phyloP scores from a whole-genome alignment of 2,888 invertebrate species.

The Lutraria lutraria region DNA sequence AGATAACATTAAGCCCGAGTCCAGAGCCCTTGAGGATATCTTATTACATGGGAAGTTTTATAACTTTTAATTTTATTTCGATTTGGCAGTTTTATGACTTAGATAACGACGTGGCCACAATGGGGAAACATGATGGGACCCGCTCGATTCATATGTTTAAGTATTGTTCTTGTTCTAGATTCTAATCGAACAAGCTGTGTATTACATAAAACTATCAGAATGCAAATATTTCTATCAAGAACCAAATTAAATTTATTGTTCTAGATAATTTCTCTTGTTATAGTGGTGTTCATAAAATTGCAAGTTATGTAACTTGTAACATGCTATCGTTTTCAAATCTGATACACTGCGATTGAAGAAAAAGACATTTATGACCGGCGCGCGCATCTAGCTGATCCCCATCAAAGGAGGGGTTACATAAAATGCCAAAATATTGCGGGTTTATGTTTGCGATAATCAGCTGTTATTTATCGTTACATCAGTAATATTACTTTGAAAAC shows the following conservation, averaged over 20 bases:
- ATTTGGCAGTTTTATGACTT: slow-evolving; percentile 69
- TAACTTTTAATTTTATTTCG: slow-evolving; percentile 70
- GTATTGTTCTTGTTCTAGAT: slow-evolving; percentile 40
- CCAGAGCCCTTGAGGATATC: slow-evolving; percentile 46
- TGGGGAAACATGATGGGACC: slow-evolving; percentile 39
- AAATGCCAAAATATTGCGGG: background rate
- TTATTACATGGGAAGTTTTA: slow-evolving; percentile 63
- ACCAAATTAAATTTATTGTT: slow-evolving; percentile 33
- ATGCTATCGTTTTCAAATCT: background rate
- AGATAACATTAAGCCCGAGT: slow-evolving; percentile 39
- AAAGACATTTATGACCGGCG: background rate
- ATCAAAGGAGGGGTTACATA: background rate
- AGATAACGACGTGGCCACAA: slow-evolving; percentile 66
- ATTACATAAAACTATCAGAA: slow-evolving; percentile 29
- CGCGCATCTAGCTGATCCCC: background rate
- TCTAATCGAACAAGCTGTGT: slow-evolving; percentile 35
- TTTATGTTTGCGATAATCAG: background rate
- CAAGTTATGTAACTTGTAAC: slow-evolving; percentile 14
- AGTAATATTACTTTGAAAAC: background rate
- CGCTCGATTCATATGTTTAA: slow-evolving; percentile 39
- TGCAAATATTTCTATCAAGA: slow-evolving; percentile 31
- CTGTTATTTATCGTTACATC: background rate
- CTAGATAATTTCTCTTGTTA: slow-evolving; percentile 23
- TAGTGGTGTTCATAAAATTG: slow-evolving; percentile 14
- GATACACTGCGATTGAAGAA: background rate